Conservation (phyloP, 2,888 invertebrate genomes). For the Melikaiella ostensackeni region DNA sequence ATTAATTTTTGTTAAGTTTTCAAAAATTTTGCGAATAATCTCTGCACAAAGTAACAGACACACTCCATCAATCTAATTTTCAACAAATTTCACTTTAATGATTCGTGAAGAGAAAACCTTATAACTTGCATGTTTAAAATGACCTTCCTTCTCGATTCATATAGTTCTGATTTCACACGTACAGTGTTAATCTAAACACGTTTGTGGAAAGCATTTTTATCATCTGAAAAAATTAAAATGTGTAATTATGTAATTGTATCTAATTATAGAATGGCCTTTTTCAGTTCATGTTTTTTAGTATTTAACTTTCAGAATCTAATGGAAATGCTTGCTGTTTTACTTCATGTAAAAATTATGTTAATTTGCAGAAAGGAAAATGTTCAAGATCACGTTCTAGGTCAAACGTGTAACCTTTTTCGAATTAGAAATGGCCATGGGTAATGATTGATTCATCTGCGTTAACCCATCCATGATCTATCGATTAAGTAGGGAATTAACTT, state of each 20-base stretch:
- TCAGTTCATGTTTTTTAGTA: neutral
- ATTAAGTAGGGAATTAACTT: neutral
- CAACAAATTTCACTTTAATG: neutral
- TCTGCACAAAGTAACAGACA: neutral
- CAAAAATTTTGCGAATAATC: neutral
- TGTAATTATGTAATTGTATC: constrained; percentile 29
- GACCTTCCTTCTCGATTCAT: neutral
- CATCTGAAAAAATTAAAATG: constrained; percentile 15
- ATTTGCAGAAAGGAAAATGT: neutral
- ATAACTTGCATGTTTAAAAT: constrained; percentile 3
- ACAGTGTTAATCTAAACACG: neutral
- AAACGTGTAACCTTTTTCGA: neutral
- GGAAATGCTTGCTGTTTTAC: neutral
- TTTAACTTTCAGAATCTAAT: neutral
- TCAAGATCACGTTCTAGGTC: neutral
- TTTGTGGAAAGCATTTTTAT: neutral
- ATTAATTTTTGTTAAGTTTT: neutral
- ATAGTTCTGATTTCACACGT: constrained; percentile 20
- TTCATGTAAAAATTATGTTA: neutral
- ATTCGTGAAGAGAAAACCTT: neutral
- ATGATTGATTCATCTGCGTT: neutral
- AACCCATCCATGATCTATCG: neutral
- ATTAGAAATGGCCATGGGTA: neutral
- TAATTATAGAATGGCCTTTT: neutral
- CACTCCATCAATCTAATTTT: neutral